Evolutionary conservation across 2,113 vertebrate genomes (phyloP), one percentile per base, ranked within the genome.

Genomic region (Chlamydotis undulata): DNA sequence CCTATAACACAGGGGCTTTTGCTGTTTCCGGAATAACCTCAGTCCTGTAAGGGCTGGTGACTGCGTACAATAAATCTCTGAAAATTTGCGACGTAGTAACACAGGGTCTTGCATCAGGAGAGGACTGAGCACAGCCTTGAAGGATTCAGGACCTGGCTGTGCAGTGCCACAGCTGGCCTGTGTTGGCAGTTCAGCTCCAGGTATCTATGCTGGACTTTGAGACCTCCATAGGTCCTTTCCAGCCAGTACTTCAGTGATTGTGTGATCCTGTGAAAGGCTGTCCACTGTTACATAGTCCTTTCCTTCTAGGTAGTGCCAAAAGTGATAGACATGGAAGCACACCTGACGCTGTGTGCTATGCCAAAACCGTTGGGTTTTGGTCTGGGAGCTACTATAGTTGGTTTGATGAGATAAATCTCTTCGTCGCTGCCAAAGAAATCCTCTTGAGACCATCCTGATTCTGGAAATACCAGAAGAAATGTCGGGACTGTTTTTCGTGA

Each of bases 221-320:
- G 33, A 90, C 29, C 29, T 60, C 7, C 61, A 22, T 8, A 53
- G 29, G n/a, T 69, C 12, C 14, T 19, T 83, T 95, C 24, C 45
- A 83, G 41, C 16, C 55, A 83, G 12, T 45, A 19, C 5, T 39
- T 64, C 0, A 3, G 26, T 91, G 45, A 5, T 3, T 31, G 19
- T 29, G 15, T 50, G 68, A 29, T 45, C 23, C 50, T 47, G 25
- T 80, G 52, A 39, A 50, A 73, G 47, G 15, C 28, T 10, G 14
- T 18, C 29, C 37, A n/a, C 64, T 0, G 0, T 37, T 50, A 52
- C 0, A 3, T 57, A 37, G 50, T 61, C 21, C 22, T 50, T 13
- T 63, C 47, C 47, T 89, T 81, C 64, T 56, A n/a, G n/a, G 6
- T 37, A 41, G 10, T 65, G 19, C 47, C 68, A 61, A 5, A 60